A percentile compares a stretch with the other conserved stretches of the same genome.
These are phyloP conservation scores for Zoanthus sociatus DNA, from an alignment of 92 coral and sea anemone genomes.

Conservation along the genomic window DNA sequence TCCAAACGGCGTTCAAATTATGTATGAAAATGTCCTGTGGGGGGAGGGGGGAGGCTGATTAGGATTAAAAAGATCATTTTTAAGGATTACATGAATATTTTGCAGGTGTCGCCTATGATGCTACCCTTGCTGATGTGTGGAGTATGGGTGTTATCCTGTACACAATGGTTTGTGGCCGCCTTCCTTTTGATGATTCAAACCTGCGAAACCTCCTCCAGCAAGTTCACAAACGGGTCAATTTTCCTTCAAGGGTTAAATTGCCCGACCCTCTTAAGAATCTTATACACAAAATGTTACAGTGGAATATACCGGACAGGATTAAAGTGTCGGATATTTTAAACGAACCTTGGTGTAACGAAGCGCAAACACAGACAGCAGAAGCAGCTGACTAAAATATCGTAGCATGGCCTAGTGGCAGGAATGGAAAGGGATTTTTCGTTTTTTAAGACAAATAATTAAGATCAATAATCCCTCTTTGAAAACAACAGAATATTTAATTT, in stretches of 20 bases:
- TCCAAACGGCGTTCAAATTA: too few species aligned
- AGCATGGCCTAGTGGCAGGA: too few species aligned
- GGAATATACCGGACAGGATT: constrained; percentile 92
- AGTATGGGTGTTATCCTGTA: constrained; percentile 98
- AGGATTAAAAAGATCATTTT: neutral
- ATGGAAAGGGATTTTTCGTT: too few species aligned
- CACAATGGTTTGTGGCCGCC: constrained; percentile 94
- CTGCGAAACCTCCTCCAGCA: constrained; percentile 91
- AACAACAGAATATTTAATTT: too few species aligned
- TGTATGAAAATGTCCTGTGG: too few species aligned
- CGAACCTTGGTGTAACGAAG: constrained; percentile 79
- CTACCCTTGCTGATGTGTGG: constrained; percentile 97
- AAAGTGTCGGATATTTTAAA: constrained; percentile 71
- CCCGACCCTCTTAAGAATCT: constrained; percentile 80
- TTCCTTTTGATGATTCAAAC: constrained; percentile 97
- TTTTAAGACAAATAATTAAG: too few species aligned
- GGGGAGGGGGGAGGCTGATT: too few species aligned
- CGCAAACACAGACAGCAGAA: constrained; percentile 28
- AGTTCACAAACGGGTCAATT: constrained; percentile 90
- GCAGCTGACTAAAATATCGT: neutral
- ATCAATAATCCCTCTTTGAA: too few species aligned
- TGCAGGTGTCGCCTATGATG: constrained; percentile 96
- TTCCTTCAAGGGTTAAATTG: constrained; percentile 83
- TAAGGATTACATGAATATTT: neutral
- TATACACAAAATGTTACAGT: constrained; percentile 89